Evolutionary conservation across 92 coral and sea anemone genomes (phyloP).

Genomic region (Zoanthus sansibaricus): DNA sequence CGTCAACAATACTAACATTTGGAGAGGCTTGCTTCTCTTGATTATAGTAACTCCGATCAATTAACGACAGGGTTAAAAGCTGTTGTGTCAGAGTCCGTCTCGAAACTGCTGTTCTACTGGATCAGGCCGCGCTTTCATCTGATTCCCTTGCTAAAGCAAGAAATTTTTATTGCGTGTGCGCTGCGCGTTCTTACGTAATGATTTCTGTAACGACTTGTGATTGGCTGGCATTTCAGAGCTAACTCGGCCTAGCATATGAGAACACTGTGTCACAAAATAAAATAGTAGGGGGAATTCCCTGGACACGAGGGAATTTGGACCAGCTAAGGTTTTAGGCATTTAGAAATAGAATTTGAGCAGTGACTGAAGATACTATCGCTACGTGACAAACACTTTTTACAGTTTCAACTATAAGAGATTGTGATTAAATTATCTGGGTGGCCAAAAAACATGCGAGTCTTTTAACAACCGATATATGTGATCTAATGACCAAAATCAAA

Average conservation of each 20-base stretch:
- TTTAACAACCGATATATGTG: not conserved
- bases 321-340: not conserved
- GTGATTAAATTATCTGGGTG: not conserved
- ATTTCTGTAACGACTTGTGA: slow-evolving; percentile 61
- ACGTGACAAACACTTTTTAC: not conserved
- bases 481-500: no score
- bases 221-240: slow-evolving; percentile 60
- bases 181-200: slow-evolving; percentile 79
- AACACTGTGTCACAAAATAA: slow-evolving; percentile 24
- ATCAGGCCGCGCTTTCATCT: slow-evolving; percentile 16
- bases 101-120: not conserved
- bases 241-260: slow-evolving; percentile 19
- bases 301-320: not conserved
- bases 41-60: slow-evolving; percentile 8
- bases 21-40: not conserved
- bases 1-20: not conserved
- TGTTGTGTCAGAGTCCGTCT: not conserved
- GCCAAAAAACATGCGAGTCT: not conserved
- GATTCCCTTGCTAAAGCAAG: slow-evolving; percentile 66
- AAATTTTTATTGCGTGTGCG: slow-evolving; percentile 87
- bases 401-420: not conserved
- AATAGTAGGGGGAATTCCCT: slow-evolving; percentile 24
- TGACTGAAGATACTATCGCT: not conserved
- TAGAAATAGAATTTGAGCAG: not conserved
- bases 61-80: not conserved